phyloP scores from a whole-genome alignment of 2,113 vertebrate genomes.

The Aix galericulata region DNA sequence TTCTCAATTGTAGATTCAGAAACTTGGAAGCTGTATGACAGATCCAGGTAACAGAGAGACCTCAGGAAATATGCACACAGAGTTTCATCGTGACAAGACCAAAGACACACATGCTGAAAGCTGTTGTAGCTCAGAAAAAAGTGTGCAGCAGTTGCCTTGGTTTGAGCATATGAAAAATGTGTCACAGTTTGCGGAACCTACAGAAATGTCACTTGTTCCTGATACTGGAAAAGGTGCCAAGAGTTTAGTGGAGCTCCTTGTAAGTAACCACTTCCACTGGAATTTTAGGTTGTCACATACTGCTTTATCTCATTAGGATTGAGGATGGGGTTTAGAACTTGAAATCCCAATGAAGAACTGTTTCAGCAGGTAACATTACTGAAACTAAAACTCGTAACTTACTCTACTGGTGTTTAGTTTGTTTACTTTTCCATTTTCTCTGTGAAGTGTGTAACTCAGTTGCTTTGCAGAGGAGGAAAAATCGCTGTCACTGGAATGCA shows the following conservation, averaged over 20 bases:
- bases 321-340: not conserved
- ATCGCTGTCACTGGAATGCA: not conserved
- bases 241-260: constrained; percentile 92
- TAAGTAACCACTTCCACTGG: constrained; percentile 71
- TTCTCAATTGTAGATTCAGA: constrained; percentile 78
- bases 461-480: constrained; percentile 24
- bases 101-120: constrained; percentile 84
- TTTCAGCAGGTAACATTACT: rapidly evolving
- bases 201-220: constrained; percentile 74
- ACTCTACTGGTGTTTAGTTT: not conserved
- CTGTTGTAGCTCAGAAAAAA: constrained; percentile 81
- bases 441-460: not conserved
- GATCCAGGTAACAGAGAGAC: constrained; percentile 77
- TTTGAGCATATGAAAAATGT: constrained; percentile 80
- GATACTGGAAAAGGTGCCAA: constrained; percentile 81
- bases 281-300: not conserved
- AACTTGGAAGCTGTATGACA: constrained; percentile 77
- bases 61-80: constrained; percentile 78
- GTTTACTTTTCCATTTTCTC: not conserved
- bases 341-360: not conserved
- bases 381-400: not conserved
- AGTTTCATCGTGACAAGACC: constrained; percentile 83
- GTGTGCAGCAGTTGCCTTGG: constrained; percentile 85
- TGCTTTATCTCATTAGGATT: not conserved
- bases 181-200: constrained; percentile 73